A percentile compares a stretch with the other conserved stretches of the same genome.
Evolutionary conservation across 2,888 invertebrate species (phyloP).

Genomic region (Chrysopilus asiliformis): DNA sequence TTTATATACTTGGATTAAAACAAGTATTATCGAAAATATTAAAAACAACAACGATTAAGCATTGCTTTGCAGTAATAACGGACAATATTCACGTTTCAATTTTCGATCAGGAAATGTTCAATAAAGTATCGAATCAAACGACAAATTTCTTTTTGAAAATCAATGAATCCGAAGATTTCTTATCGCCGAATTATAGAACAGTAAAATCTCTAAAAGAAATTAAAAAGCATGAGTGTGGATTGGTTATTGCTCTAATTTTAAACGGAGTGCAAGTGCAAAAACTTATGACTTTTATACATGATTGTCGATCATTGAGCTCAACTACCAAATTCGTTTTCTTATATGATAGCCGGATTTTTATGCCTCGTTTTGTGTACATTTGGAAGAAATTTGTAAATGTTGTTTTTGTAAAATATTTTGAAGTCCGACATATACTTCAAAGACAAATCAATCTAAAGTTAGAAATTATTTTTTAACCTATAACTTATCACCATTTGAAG

Average conservation of each 20-base stretch:
- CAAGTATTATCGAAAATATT: conserved; percentile 19
- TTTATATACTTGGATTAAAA: conserved; percentile 13
- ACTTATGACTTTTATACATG: conserved; percentile 56
- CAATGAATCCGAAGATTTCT: conserved; percentile 48
- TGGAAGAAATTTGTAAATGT: conserved; percentile 68
- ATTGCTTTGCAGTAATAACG: conserved; percentile 30
- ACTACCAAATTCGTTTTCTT: conserved; percentile 56
- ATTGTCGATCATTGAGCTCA: conserved; percentile 55
- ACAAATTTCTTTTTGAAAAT: conserved; percentile 41
- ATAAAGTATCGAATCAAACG: conserved; percentile 14
- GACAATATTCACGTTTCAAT: conserved; percentile 23
- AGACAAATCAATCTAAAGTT: too few species aligned
- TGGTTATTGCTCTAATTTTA: conserved; percentile 55
- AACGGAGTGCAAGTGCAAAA: conserved; percentile 56
- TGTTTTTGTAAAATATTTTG: conserved; percentile 54
- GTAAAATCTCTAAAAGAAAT: conserved; percentile 43
- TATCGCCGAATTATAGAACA: conserved; percentile 46
- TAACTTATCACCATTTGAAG: too few species aligned
- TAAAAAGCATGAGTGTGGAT: conserved; percentile 51
- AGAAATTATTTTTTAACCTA: conserved; percentile 13
- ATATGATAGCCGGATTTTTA: conserved; percentile 54
- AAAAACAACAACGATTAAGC: conserved; percentile 19
- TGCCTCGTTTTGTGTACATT: conserved; percentile 49
- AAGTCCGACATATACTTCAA: too few species aligned
- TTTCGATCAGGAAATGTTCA: conserved; percentile 22